phyloP scores from a whole-genome alignment of 2,797 vertebrate species.

The Pseudomugil tenellus region DNA sequence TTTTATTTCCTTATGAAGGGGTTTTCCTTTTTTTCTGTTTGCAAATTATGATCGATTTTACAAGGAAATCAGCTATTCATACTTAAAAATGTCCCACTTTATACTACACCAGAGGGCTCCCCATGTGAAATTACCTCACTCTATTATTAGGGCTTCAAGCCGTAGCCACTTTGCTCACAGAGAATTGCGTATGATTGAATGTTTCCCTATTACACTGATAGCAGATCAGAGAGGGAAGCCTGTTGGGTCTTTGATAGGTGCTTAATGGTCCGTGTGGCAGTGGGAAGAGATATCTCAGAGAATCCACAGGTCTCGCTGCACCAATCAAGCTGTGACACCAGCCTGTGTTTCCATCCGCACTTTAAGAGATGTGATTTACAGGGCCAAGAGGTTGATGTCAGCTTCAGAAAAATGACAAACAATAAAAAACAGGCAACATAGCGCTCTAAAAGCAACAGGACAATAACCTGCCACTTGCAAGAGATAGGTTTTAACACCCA shows the following conservation, averaged over 20 bases:
- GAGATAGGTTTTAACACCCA: constrained; percentile 89
- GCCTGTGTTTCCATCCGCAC: constrained; percentile 83
- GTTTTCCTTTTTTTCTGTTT: not conserved
- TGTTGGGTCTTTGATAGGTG: constrained; percentile 83
- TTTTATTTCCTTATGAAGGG: constrained; percentile 6
- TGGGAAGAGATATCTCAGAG: constrained; percentile 82
- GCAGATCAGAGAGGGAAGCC: constrained; percentile 73
- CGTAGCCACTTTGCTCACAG: constrained; percentile 30
- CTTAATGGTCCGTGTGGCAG: constrained; percentile 79
- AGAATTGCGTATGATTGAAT: constrained; percentile 77
- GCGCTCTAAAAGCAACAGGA: constrained; percentile 84
- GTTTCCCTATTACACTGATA: constrained; percentile 78
- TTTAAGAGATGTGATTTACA: constrained; percentile 92
- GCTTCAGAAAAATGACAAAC: constrained; percentile 91
- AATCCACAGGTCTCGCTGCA: constrained; percentile 81
- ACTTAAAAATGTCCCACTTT: not conserved
- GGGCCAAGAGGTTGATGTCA: constrained; percentile 79
- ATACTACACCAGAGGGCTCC: not conserved
- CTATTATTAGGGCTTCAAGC: constrained; percentile 24
- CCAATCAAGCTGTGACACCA: constrained; percentile 69
- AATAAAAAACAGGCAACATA: constrained; percentile 86
- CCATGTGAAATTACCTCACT: constrained; percentile 13
- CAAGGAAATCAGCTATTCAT: not conserved
- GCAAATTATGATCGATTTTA: not conserved
- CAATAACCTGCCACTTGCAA: constrained; percentile 85